A percentile compares a stretch with the other conserved stretches of the same genome.
Evolutionary conservation across 2,797 vertebrate genomes (phyloP).

Genomic region (Micropoecilia bifurca): DNA sequence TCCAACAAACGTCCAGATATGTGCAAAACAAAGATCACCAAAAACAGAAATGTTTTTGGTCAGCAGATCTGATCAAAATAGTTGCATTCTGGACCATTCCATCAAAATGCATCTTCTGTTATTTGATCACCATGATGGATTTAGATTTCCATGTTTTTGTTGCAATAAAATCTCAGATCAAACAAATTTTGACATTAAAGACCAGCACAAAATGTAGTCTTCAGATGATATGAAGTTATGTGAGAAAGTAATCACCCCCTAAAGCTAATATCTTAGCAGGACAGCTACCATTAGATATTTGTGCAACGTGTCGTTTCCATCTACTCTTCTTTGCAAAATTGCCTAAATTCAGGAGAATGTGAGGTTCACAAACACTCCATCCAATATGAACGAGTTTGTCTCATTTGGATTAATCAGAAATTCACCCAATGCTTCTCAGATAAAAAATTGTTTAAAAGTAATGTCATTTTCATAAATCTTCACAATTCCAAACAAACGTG

Average conservation of each 20-base stretch:
- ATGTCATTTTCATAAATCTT: background rate
- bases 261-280: background rate
- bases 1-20: background rate
- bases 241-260: too few relatives aligned
- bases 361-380: background rate
- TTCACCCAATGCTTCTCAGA: background rate
- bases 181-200: background rate
- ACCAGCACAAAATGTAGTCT: background rate
- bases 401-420: background rate
- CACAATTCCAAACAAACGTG: background rate
- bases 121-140: background rate
- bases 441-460: background rate
- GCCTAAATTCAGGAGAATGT: background rate
- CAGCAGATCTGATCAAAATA: background rate
- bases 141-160: background rate
- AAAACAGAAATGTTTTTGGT: background rate
- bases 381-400: background rate
- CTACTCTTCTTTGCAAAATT: background rate
- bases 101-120: background rate
- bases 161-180: background rate
- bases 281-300: background rate
- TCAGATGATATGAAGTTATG: background rate
- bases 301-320: background rate
- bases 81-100: background rate
- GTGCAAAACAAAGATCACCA: background rate